A percentile compares a stretch with the other conserved stretches of the same genome.
phyloP scores from a whole-genome alignment of 2,888 invertebrate species.

The Pseudeuparius sepicola region DNA sequence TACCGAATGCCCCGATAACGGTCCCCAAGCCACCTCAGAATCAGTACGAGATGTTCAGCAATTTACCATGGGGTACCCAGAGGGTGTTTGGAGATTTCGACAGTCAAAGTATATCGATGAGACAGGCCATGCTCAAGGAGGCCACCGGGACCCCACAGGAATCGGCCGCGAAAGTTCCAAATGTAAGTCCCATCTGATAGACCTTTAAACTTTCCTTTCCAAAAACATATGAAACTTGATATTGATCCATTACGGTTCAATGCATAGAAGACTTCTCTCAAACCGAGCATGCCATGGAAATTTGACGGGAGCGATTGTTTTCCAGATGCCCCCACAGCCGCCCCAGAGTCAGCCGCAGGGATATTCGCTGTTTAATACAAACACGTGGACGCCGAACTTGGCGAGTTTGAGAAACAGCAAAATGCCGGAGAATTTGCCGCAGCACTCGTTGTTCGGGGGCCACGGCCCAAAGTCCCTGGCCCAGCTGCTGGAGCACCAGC shows the following conservation, averaged over 20 bases:
- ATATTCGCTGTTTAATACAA: conserved; percentile 39
- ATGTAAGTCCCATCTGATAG: conserved; percentile 19
- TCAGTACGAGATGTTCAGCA: no score
- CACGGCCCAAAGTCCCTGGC: conserved; percentile 72
- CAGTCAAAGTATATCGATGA: conserved; percentile 36
- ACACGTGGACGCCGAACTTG: conserved; percentile 37
- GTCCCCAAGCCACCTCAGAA: no score
- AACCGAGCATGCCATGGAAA: no score
- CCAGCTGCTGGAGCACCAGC: conserved; percentile 70
- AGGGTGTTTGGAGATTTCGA: no score
- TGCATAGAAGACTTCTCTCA: no score
- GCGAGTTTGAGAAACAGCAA: conserved; percentile 29
- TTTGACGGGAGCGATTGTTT: conserved; percentile 4
- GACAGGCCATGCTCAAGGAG: conserved; percentile 39
- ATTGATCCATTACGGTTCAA: no score
- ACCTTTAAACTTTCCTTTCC: no score
- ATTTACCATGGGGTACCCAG: no score
- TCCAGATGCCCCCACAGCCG: conserved; percentile 8
- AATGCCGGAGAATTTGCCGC: conserved; percentile 24
- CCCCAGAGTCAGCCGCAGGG: conserved; percentile 25
- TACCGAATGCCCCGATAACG: no score
- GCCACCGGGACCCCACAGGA: conserved; percentile 18
- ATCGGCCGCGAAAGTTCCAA: conserved; percentile 9
- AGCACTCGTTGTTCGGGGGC: conserved; percentile 59
- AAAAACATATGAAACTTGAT: no score